These are phyloP conservation scores for Knipowitschia caucasica DNA, from an alignment of 2,797 vertebrate species.

Conservation along the genomic window DNA sequence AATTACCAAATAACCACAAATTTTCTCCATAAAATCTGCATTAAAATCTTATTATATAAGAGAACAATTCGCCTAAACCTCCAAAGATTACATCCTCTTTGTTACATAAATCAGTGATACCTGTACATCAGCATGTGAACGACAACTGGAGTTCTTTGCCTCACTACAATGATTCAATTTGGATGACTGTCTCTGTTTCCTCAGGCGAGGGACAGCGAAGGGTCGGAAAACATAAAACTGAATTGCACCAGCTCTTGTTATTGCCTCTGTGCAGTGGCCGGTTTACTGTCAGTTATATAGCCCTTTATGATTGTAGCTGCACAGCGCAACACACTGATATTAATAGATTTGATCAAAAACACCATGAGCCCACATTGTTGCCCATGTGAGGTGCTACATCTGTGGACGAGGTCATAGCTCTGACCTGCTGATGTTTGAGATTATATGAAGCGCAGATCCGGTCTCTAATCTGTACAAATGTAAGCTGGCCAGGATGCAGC, in stretches of 20 bases:
- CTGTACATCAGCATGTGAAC: not conserved
- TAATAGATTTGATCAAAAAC: not conserved
- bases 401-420: slow-evolving; percentile 42
- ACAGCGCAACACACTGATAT: not conserved
- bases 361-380: not conserved
- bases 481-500: slow-evolving; percentile 59
- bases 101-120: not conserved
- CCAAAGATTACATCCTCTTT: no score
- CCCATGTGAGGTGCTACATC: not conserved
- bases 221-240: not conserved
- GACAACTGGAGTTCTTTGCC: not conserved
- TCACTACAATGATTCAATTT: not conserved
- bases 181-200: not conserved
- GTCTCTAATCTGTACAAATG: slow-evolving; percentile 69
- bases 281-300: not conserved
- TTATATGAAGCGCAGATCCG: slow-evolving; percentile 54
- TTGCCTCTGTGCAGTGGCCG: no score
- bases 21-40: no score
- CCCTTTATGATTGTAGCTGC: not conserved
- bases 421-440: slow-evolving; percentile 31
- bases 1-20: no score
- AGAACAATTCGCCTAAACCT: no score
- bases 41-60: no score
- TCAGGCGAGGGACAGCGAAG: not conserved
- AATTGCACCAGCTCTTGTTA: not conserved